Evolutionary conservation across 1,140 invertebrate genomes (phyloP).

Genomic region (Triops cancriformis): DNA sequence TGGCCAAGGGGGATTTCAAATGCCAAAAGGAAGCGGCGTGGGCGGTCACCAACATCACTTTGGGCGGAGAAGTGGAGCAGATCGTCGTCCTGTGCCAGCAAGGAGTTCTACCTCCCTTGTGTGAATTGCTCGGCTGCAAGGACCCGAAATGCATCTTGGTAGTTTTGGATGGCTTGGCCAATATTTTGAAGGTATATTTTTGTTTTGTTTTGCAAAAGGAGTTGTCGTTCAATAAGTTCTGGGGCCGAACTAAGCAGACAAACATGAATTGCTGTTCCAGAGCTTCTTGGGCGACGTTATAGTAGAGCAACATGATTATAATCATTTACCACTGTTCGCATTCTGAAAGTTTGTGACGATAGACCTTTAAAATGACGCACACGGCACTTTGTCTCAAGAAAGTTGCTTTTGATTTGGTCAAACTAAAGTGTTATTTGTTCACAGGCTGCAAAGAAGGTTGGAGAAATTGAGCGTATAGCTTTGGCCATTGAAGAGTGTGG

Average conservation of each 20-base stretch:
- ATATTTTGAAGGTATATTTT: constrained; percentile 46
- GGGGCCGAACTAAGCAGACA: too few relatives aligned
- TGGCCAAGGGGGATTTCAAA: constrained; percentile 58
- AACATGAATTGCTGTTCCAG: too few relatives aligned
- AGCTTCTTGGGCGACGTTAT: too few relatives aligned
- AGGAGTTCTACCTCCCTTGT: constrained; percentile 47
- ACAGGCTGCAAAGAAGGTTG: constrained; percentile 45
- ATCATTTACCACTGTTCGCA: too few relatives aligned
- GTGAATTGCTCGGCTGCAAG: constrained; percentile 44
- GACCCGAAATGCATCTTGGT: constrained; percentile 52
- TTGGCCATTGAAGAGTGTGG: constrained; percentile 54
- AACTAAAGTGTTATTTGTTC: constrained; percentile 27
- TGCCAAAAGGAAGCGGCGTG: constrained; percentile 73
- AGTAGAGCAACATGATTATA: too few relatives aligned
- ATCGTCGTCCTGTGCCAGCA: constrained; percentile 52
- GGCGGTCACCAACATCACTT: constrained; percentile 71
- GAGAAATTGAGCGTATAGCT: constrained; percentile 44
- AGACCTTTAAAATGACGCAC: background rate
- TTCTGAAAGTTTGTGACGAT: background rate
- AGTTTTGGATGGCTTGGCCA: constrained; percentile 54
- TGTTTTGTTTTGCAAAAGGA: background rate
- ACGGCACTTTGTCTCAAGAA: background rate
- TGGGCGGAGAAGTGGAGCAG: constrained; percentile 55
- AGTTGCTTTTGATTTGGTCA: background rate
- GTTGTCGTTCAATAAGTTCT: too few relatives aligned